phyloP scores from a whole-genome alignment of 2,888 invertebrate species.

The Ornithoptera priamus region DNA sequence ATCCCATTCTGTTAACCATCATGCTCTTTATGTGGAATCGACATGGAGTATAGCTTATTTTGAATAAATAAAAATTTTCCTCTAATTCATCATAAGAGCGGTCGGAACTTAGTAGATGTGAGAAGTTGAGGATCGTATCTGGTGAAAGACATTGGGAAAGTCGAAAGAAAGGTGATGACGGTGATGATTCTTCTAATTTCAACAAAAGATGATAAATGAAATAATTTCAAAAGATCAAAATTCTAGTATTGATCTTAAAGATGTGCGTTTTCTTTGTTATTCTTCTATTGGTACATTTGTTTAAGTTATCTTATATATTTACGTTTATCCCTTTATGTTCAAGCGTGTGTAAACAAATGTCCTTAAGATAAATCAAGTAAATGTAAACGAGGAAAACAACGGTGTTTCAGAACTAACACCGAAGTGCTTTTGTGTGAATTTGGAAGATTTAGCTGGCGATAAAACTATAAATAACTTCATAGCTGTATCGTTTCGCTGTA shows the following conservation, averaged over 20 bases:
- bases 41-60: neutral
- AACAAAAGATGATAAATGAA: no score
- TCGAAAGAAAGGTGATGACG: no score
- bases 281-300: no score
- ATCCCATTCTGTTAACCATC: neutral
- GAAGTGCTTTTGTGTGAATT: constrained; percentile 4
- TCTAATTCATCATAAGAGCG: no score
- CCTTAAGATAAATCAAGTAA: constrained; percentile 2
- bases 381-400: constrained; percentile 1
- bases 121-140: no score
- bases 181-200: no score
- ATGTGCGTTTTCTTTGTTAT: no score
- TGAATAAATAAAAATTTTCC: no score
- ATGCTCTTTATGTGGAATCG: neutral
- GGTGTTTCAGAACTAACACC: constrained; percentile 1
- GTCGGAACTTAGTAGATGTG: no score
- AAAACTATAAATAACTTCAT: constrained; percentile 1
- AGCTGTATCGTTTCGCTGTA: neutral
- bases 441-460: neutral
- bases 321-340: neutral
- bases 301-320: neutral
- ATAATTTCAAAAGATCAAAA: no score
- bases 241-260: no score
- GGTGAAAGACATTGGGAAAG: no score
- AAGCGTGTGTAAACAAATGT: neutral